phyloP scores from a whole-genome alignment of 1,140 invertebrate species.

The Hesperophylax magnus region DNA sequence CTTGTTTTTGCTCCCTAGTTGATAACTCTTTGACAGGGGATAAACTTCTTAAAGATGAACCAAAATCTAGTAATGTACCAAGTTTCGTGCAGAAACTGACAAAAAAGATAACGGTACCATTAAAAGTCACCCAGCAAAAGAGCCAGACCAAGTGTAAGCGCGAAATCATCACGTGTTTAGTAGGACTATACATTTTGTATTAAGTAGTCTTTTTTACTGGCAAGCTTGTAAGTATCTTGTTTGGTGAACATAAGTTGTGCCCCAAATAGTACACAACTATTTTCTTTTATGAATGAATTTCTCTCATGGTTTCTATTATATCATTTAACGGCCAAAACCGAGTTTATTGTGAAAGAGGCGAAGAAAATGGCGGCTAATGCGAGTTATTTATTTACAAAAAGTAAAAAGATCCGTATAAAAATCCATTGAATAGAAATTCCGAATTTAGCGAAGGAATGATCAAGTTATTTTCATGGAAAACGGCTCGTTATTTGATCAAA shows the following conservation, averaged over 20 bases:
- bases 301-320: neutral
- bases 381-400: no score
- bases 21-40: slow-evolving; percentile 6
- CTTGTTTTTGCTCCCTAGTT: slow-evolving; percentile 3
- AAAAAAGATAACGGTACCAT: neutral
- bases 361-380: no score
- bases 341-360: no score
- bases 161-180: no score
- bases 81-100: neutral
- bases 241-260: neutral
- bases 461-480: no score
- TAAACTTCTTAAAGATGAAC: slow-evolving; percentile 5
- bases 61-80: slow-evolving; percentile 3
- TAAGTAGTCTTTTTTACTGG: neutral
- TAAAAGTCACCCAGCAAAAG: neutral
- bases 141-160: neutral
- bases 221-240: no score
- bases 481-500: no score
- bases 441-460: no score
- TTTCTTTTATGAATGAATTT: neutral
- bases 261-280: neutral
- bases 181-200: no score
- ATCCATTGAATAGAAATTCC: no score
- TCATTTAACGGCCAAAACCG: neutral
- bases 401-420: no score